Evolutionary conservation across 2,113 vertebrate genomes (phyloP), one percentile per base, ranked within the genome.

Genomic region (Tachuris rubrigastra): DNA sequence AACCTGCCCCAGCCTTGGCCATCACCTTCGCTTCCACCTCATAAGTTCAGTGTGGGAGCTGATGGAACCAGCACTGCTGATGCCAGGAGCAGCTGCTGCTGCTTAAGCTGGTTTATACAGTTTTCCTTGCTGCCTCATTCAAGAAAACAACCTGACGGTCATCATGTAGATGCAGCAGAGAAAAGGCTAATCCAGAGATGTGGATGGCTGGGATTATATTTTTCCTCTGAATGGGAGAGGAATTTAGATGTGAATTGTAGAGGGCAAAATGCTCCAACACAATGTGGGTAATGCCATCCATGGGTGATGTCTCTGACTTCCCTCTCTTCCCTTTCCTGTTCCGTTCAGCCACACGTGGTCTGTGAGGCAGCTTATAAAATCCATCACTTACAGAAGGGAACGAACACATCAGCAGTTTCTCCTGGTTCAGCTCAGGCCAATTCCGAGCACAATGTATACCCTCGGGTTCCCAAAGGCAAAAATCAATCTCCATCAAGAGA

Each of bases 341-440:
- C 56, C 14, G 5, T 85, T 94, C 53, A 56, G 85, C 44, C 84
- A 78, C 83, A 85, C 41, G 71, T 31, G 16, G 37, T 65, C 79
- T 35, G 4, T 9, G 66, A 87, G 58, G 93, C 14, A 19, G 66
- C 50, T 97, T 92, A 89, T 33, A 96, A 94, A 95, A 96, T 49
- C 52, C 95, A 37, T 91, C 93, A 47, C 94, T 97, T 49, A 86
- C 85, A 83, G 76, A 71, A 90, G 63, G 89, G 68, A 88, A 81
- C 4, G 33, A 96, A 79, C 55, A 63, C 94, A 95, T 97, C 98
- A 98, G 98, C 98, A 96, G 67, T 96, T 98, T 96, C 93, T 95
- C 91, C 87, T 60, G 91, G 97, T 96, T 97, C 96, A 96, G 91
- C 60, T 97, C 81, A 95, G 97, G 96, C 92, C 95, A 97, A 85